A percentile compares a stretch with the other conserved stretches of the same genome.
These are phyloP conservation scores for Thereva unica DNA, from an alignment of 2,888 invertebrate genomes.

Conservation along the genomic window DNA sequence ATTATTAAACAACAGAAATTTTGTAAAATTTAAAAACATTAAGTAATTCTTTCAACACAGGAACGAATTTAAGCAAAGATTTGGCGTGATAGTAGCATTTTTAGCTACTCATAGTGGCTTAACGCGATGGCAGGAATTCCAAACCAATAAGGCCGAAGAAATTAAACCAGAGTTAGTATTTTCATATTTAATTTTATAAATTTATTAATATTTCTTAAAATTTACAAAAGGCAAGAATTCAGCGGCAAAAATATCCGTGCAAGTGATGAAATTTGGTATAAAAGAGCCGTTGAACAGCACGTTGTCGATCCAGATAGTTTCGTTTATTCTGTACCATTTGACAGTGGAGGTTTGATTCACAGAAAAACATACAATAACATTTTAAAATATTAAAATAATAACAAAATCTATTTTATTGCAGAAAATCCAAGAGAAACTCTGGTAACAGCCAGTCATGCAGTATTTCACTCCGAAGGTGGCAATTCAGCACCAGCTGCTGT, in stretches of 20 bases:
- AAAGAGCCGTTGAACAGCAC: constrained; percentile 84
- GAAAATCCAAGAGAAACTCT: constrained; percentile 62
- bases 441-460: constrained; percentile 86
- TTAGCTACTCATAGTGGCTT: constrained; percentile 89
- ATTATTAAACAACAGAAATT: constrained; percentile 20
- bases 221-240: constrained; percentile 66
- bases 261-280: constrained; percentile 89
- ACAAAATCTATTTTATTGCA: background rate
- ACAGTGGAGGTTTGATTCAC: constrained; percentile 59
- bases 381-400: background rate
- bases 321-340: constrained; percentile 78
- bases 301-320: constrained; percentile 77
- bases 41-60: constrained; percentile 58
- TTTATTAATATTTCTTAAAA: background rate
- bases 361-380: constrained; percentile 11
- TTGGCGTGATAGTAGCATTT: constrained; percentile 84
- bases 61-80: constrained; percentile 79
- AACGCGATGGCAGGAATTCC: constrained; percentile 83
- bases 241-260: constrained; percentile 75
- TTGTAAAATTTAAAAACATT: background rate
- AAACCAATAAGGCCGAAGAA: constrained; percentile 62
- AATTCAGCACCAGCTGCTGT: constrained; percentile 70
- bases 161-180: constrained; percentile 53
- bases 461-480: constrained; percentile 68
- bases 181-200: background rate